Evolutionary conservation across 1,140 invertebrate species (phyloP).

Genomic region (Brachystomella parvula): DNA sequence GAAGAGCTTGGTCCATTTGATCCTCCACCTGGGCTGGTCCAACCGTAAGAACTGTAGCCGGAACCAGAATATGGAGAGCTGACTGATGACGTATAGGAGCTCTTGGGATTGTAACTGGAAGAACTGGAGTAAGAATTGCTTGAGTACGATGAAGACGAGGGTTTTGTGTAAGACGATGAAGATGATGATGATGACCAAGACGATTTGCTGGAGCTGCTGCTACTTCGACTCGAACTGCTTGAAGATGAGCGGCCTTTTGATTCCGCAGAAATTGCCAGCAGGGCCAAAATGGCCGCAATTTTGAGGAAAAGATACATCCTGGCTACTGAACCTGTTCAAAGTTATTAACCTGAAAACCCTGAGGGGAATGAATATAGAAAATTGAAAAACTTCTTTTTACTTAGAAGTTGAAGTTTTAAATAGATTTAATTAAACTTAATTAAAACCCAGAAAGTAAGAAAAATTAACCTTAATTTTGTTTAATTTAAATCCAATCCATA

Average conservation of each 20-base stretch:
- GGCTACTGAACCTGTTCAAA: too few species aligned
- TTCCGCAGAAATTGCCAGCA: background rate
- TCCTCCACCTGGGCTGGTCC: too few species aligned
- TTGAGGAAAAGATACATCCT: background rate
- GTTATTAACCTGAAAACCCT: background rate
- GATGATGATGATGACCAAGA: background rate
- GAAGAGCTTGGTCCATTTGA: background rate
- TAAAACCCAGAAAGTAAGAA: background rate
- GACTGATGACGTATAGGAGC: too few species aligned
- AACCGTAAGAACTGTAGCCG: too few species aligned
- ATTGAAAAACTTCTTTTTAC: background rate
- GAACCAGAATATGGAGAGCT: too few species aligned
- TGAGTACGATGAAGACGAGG: background rate
- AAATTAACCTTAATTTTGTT: background rate
- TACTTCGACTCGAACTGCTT: background rate
- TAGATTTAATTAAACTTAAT: background rate
- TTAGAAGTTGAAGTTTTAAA: background rate
- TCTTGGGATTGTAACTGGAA: too few species aligned
- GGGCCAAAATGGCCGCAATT: conserved; percentile 1
- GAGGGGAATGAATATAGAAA: background rate
- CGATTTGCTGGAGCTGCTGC: background rate
- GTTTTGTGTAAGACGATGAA: background rate
- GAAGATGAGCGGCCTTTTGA: background rate
- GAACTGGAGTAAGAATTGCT: background rate
- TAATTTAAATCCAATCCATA: background rate